phyloP scores from a whole-genome alignment of 2,113 vertebrate species.

The Notothenia coriiceps region DNA sequence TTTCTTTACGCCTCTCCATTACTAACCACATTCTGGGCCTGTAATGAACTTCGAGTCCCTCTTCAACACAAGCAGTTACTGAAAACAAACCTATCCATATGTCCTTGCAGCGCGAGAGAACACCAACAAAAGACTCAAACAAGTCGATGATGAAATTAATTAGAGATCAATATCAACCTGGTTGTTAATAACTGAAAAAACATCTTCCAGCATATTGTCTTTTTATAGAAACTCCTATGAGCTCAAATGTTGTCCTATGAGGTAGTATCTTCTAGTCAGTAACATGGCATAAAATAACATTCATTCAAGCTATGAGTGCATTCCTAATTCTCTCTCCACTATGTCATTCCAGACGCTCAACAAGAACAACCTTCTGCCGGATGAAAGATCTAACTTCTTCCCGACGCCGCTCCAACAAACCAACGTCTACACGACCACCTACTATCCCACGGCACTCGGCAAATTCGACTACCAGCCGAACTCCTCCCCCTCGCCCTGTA shows the following conservation, averaged over 20 bases:
- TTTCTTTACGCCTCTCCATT: slow-evolving; percentile 31
- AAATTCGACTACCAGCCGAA: slow-evolving; percentile 96
- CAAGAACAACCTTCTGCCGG: slow-evolving; percentile 97
- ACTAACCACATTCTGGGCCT: slow-evolving; percentile 37
- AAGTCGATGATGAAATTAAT: slow-evolving; percentile 44
- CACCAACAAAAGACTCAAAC: slow-evolving; percentile 48
- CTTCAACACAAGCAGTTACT: slow-evolving; percentile 52
- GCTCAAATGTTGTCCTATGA: no score
- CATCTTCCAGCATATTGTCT: neutral
- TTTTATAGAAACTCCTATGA: neutral
- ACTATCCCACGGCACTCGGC: slow-evolving; percentile 93
- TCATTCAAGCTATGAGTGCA: neutral
- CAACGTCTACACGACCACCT: slow-evolving; percentile 98
- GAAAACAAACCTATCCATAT: slow-evolving; percentile 49
- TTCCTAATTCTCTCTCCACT: slow-evolving; percentile 34
- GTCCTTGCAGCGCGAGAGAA: slow-evolving; percentile 48
- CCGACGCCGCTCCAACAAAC: slow-evolving; percentile 92
- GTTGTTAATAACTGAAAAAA: neutral
- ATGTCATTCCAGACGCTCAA: slow-evolving; percentile 90
- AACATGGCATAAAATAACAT: neutral
- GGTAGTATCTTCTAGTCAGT: no score
- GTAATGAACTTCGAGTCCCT: slow-evolving; percentile 47
- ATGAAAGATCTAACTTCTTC: slow-evolving; percentile 96
- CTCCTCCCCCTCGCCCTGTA: slow-evolving; percentile 94
- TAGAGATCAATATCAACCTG: slow-evolving; percentile 57